Evolutionary conservation across 2,888 invertebrate species (phyloP).

Genomic region (Desoria tigrina): DNA sequence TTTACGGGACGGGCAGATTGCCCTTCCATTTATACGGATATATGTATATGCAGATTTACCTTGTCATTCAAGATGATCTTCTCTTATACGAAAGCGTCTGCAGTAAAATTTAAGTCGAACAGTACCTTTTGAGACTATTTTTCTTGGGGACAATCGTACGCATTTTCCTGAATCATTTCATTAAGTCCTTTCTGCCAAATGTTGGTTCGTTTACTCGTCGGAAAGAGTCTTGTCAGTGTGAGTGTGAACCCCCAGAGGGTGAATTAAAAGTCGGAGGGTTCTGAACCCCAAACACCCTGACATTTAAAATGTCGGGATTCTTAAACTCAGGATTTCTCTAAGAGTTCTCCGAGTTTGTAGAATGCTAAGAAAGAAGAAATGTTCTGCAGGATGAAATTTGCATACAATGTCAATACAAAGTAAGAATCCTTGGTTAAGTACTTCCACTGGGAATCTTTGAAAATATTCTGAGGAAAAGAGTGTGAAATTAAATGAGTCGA

Average conservation of each 20-base stretch:
- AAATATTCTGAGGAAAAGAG: constrained; percentile 4
- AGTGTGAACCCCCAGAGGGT: constrained; percentile 14
- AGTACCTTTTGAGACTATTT: not conserved
- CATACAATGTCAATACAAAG: constrained; percentile 14
- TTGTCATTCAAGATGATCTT: too few relatives aligned
- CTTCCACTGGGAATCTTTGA: constrained; percentile 1
- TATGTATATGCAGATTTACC: too few relatives aligned
- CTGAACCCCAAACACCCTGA: constrained; percentile 4
- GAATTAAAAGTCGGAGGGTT: constrained; percentile 2
- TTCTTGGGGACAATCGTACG: not conserved
- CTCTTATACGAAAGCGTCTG: too few relatives aligned
- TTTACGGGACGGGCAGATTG: too few relatives aligned
- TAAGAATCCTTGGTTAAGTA: not conserved
- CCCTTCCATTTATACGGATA: too few relatives aligned
- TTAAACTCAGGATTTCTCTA: too few relatives aligned
- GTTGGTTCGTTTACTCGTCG: too few relatives aligned
- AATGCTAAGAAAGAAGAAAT: too few relatives aligned
- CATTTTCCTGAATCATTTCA: not conserved
- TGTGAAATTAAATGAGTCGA: constrained; percentile 14
- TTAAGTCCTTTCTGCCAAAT: not conserved
- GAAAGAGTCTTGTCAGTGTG: not conserved
- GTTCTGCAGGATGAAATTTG: constrained; percentile 1
- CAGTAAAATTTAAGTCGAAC: too few relatives aligned
- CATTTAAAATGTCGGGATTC: too few relatives aligned
- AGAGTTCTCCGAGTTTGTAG: too few relatives aligned